Conservation (phyloP, 2,797 vertebrate species). For the Tauraco hartlaubi region DNA sequence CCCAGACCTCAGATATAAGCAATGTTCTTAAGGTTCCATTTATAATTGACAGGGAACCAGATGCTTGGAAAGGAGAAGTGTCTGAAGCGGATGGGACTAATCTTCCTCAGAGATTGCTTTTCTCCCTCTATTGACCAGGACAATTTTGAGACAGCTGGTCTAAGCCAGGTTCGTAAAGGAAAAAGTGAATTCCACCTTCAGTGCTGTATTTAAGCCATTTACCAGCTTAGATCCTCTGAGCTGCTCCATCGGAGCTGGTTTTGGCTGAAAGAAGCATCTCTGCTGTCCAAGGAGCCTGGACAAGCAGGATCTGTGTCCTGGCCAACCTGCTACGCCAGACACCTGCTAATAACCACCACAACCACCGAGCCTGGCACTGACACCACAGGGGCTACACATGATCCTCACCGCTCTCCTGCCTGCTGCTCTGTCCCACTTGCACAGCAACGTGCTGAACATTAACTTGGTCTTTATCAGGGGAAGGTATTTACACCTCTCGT, state of each 20-base stretch:
- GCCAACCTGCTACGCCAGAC: not conserved
- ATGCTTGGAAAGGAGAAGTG: not conserved
- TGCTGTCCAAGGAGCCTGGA: not conserved
- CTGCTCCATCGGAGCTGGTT: not conserved
- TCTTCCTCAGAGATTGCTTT: not conserved
- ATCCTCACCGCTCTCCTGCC: not conserved
- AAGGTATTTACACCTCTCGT: not conserved
- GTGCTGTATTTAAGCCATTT: not conserved
- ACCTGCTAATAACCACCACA: not conserved
- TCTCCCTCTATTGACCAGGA: not conserved
- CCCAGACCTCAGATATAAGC: not conserved
- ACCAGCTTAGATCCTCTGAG: not conserved
- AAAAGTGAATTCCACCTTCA: not conserved
- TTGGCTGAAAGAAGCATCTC: not conserved
- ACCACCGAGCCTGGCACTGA: not conserved
- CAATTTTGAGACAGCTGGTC: not conserved
- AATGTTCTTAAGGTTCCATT: not conserved
- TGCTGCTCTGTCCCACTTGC: not conserved
- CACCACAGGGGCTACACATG: accelerated
- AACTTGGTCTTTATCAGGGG: not conserved
- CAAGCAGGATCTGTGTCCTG: not conserved
- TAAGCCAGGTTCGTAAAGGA: not conserved
- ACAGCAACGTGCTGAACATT: accelerated
- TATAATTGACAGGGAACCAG: not conserved
- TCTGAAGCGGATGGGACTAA: not conserved